Conservation (phyloP, 2,888 invertebrate species). For the Willowsia nigromaculata region DNA sequence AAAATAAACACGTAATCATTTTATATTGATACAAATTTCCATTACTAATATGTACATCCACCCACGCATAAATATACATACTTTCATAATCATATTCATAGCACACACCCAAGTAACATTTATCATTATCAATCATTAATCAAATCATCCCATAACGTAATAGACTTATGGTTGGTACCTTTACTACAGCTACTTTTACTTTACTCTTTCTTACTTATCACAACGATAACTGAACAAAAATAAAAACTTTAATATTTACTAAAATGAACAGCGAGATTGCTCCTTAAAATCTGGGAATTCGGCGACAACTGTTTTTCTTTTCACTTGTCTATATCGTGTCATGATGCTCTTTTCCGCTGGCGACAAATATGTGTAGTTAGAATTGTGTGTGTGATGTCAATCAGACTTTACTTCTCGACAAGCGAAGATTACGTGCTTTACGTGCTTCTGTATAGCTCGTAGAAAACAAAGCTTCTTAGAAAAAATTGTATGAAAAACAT, state of each 20-base stretch:
- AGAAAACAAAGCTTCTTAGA: too few species aligned
- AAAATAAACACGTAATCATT: background rate
- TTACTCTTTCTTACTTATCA: too few species aligned
- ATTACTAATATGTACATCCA: background rate
- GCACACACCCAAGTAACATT: background rate
- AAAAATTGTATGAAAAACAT: background rate
- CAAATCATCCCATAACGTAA: too few species aligned
- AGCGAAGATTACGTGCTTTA: background rate
- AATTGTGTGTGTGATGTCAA: background rate
- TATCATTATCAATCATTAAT: too few species aligned
- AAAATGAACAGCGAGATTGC: background rate
- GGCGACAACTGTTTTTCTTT: background rate
- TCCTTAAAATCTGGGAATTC: background rate
- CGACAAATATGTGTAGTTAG: background rate
- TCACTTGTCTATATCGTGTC: background rate
- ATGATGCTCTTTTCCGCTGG: background rate
- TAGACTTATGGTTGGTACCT: too few species aligned
- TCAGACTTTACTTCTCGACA: conserved; percentile 31
- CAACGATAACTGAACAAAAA: conserved; percentile 42
- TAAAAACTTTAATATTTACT: conserved; percentile 20
- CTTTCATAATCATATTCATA: background rate
- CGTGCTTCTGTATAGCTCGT: too few species aligned
- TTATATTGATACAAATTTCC: background rate
- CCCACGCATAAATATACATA: background rate
- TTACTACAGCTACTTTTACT: too few species aligned